Evolutionary conservation across 2,797 vertebrate genomes (phyloP).

Genomic region (Spinus pinus): DNA sequence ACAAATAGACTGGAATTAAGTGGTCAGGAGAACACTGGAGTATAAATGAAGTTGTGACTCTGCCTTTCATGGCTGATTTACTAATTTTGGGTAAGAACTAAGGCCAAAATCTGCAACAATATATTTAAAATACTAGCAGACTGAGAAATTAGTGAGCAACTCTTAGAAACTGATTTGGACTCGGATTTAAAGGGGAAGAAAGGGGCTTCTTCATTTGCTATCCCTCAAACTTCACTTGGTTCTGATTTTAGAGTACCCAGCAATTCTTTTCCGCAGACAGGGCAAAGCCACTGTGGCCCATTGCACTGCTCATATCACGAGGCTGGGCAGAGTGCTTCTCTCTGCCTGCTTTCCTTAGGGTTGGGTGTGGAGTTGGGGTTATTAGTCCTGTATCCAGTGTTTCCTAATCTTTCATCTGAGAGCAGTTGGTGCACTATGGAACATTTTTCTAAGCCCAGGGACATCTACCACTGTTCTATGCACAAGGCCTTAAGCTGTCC

Average conservation of each 20-base stretch:
- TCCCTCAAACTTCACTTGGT: neutral
- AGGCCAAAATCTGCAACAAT: neutral
- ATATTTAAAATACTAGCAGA: neutral
- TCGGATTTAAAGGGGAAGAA: rapidly evolving
- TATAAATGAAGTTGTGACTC: neutral
- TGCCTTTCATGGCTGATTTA: neutral
- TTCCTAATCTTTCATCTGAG: neutral
- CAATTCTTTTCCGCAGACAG: neutral
- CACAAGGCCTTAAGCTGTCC: neutral
- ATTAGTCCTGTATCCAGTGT: neutral
- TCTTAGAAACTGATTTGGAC: neutral
- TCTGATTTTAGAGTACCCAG: neutral
- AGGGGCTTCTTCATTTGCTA: neutral
- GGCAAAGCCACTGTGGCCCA: neutral
- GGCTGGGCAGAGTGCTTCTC: neutral
- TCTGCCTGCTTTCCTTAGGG: neutral
- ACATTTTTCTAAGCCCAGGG: neutral
- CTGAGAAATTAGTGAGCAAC: neutral
- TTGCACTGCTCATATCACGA: rapidly evolving
- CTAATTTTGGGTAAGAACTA: neutral
- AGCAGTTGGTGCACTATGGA: neutral
- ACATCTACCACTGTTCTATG: neutral
- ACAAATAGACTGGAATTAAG: neutral
- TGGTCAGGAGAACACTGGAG: neutral
- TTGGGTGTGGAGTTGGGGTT: neutral